phyloP scores from a whole-genome alignment of 2,888 invertebrate species.

The Hypercompe scribonia region DNA sequence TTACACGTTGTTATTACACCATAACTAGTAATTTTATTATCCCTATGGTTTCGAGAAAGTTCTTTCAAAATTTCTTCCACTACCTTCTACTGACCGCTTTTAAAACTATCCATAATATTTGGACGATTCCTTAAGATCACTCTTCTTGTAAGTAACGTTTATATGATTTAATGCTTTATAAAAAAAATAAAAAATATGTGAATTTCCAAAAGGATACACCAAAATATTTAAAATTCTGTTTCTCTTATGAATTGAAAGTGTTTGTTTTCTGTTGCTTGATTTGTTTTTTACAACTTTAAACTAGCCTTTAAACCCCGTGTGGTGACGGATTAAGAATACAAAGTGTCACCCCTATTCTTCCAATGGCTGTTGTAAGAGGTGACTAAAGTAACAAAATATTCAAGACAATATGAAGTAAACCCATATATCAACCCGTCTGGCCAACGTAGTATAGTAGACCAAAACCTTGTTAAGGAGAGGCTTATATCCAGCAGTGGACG shows the following conservation, averaged over 20 bases:
- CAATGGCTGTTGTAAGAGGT: no score
- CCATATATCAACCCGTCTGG: no score
- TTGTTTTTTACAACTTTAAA: not conserved
- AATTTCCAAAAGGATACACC: slow-evolving; percentile 33
- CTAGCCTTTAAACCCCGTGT: no score
- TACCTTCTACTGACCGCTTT: slow-evolving; percentile 21
- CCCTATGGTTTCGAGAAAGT: slow-evolving; percentile 54
- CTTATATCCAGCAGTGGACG: no score
- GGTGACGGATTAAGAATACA: no score
- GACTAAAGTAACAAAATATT: no score
- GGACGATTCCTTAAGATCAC: slow-evolving; percentile 44
- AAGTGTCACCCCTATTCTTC: no score
- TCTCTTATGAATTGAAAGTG: not conserved
- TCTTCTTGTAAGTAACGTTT: slow-evolving; percentile 51
- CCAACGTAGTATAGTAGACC: no score
- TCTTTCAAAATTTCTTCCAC: slow-evolving; percentile 26
- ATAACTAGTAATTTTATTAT: slow-evolving; percentile 62
- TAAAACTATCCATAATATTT: slow-evolving; percentile 35
- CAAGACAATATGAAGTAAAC: no score
- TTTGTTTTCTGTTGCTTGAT: not conserved
- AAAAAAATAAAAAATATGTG: slow-evolving; percentile 61
- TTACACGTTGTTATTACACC: slow-evolving; percentile 37
- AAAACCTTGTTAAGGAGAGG: no score
- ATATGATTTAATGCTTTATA: slow-evolving; percentile 56
- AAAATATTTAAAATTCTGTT: not conserved